A percentile compares a stretch with the other conserved stretches of the same genome.
phyloP scores from a whole-genome alignment of 2,113 vertebrate genomes.

The Anhinga anhinga region DNA sequence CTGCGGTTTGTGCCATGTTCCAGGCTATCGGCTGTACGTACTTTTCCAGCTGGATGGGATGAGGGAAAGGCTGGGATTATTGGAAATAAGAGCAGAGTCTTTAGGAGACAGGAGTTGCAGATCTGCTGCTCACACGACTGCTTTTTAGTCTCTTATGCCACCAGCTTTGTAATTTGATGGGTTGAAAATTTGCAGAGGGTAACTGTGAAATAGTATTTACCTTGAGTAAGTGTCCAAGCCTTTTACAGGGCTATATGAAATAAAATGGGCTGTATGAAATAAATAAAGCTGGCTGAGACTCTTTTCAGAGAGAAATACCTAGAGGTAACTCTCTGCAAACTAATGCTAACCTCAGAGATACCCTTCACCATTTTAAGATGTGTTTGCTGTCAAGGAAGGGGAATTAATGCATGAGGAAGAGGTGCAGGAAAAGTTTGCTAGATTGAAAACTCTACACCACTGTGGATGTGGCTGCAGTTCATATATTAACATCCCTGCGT shows the following conservation, averaged over 20 bases:
- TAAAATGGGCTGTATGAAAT: neutral
- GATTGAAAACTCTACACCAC: accelerated
- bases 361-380: neutral
- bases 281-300: neutral
- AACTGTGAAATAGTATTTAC: neutral
- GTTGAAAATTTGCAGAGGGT: neutral
- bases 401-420: neutral
- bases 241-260: neutral
- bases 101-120: neutral
- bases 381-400: neutral
- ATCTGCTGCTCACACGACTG: neutral
- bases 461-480: neutral
- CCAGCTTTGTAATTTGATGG: neutral
- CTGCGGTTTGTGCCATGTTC: accelerated
- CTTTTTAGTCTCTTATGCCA: neutral
- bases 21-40: neutral
- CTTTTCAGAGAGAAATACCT: neutral
- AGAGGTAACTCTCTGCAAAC: neutral
- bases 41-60: neutral
- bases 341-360: neutral
- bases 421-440: neutral
- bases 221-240: neutral
- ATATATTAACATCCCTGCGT: neutral
- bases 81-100: neutral
- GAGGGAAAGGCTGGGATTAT: neutral